phyloP scores from a whole-genome alignment of 2,113 vertebrate species.

The Cynocephalus volans region DNA sequence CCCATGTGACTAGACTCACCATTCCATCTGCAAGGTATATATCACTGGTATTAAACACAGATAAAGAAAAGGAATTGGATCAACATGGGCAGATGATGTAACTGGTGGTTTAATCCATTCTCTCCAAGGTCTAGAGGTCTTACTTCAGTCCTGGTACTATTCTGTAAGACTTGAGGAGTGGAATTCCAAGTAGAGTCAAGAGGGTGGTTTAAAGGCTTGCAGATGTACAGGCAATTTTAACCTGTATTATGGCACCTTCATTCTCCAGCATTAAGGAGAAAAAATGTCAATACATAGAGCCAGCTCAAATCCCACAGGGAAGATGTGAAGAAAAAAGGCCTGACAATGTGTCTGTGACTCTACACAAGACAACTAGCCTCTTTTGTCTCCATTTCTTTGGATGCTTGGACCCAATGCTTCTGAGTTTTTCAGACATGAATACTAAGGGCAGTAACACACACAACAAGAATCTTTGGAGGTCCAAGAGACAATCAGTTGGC shows the following conservation, averaged over 20 bases:
- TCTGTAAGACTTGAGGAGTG: background rate
- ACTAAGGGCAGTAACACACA: background rate
- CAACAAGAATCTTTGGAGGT: background rate
- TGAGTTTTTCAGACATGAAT: background rate
- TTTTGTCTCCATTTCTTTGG: background rate
- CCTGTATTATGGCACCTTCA: background rate
- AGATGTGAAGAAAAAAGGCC: background rate
- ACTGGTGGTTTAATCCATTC: background rate
- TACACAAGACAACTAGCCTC: background rate
- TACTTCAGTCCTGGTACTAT: background rate
- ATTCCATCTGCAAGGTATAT: background rate
- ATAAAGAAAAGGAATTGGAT: background rate
- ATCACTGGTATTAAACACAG: background rate
- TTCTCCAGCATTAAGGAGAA: conserved; percentile 18
- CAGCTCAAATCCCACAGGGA: background rate
- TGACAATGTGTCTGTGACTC: background rate
- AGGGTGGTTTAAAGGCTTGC: background rate
- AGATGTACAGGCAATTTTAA: conserved; percentile 21
- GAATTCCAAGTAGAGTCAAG: background rate
- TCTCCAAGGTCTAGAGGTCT: background rate
- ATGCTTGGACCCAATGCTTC: background rate
- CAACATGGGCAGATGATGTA: background rate
- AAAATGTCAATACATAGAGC: background rate
- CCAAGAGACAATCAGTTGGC: background rate
- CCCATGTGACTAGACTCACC: conserved; percentile 42